Conservation (phyloP, 1,140 invertebrate species). For the Drosophila kurseongensis region DNA sequence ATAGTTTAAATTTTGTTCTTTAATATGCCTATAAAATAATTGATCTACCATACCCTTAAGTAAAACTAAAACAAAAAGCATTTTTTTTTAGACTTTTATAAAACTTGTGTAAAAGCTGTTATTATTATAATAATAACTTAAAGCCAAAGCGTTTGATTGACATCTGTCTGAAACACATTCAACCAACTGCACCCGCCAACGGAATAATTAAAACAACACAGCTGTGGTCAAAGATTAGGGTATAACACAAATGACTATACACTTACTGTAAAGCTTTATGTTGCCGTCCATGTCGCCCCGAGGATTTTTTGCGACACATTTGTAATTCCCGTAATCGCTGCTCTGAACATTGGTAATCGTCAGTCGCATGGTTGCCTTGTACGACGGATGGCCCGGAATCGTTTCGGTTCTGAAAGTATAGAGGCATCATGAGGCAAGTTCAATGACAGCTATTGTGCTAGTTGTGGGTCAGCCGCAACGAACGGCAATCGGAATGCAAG, state of each 20-base stretch:
- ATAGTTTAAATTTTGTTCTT: too few species aligned
- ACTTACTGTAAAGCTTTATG: constrained; percentile 96
- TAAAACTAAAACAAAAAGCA: too few species aligned
- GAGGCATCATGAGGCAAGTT: constrained; percentile 51
- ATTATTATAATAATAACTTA: too few species aligned
- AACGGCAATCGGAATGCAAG: constrained; percentile 71
- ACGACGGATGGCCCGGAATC: constrained; percentile 88
- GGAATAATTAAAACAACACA: too few species aligned
- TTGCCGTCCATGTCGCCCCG: constrained; percentile 96
- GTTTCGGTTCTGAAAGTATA: constrained; percentile 86
- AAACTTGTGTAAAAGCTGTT: too few species aligned
- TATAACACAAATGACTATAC: constrained; percentile 49
- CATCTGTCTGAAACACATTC: too few species aligned
- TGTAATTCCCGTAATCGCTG: constrained; percentile 94
- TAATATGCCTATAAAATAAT: too few species aligned
- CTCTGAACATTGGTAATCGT: constrained; percentile 90
- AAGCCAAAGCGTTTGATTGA: too few species aligned
- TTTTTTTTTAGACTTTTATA: too few species aligned
- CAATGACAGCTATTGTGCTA: constrained; percentile 68
- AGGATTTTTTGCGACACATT: constrained; percentile 96
- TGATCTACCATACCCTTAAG: too few species aligned
- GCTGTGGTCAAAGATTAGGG: not conserved
- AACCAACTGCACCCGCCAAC: too few species aligned
- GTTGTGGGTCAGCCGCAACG: constrained; percentile 66
- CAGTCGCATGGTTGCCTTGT: constrained; percentile 94